Conservation (phyloP, 2,113 vertebrate genomes). For the Egretta garzetta region DNA sequence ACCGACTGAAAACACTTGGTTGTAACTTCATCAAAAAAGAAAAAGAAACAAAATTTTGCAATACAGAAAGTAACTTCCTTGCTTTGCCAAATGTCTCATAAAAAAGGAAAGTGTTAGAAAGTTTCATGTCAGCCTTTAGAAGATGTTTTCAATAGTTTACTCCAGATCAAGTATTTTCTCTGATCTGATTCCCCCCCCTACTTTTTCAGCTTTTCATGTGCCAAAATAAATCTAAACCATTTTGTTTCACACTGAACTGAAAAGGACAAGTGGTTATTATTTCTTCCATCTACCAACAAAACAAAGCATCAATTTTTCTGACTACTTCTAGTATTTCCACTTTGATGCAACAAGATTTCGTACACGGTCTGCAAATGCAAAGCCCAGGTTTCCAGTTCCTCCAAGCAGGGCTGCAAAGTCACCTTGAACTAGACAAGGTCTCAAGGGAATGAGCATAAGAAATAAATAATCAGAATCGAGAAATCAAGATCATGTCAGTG, state of each 20-base stretch:
- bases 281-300: not conserved
- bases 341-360: not conserved
- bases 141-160: not conserved
- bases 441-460: not conserved
- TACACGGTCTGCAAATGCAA: fast-evolving
- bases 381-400: not conserved
- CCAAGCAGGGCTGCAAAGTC: not conserved
- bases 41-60: not conserved
- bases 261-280: not conserved
- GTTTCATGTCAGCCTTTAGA: not conserved
- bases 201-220: not conserved
- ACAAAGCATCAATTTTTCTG: not conserved
- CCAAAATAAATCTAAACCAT: not conserved
- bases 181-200: not conserved
- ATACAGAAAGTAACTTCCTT: not conserved
- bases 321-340: not conserved
- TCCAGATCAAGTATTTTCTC: not conserved
- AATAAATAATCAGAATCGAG: not conserved
- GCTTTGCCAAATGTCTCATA: not conserved
- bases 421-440: not conserved
- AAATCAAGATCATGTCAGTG: not conserved
- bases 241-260: not conserved
- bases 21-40: not conserved
- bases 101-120: not conserved
- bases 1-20: not conserved